Conservation (phyloP, 2,888 invertebrate species). For the Oeneis ivallda region DNA sequence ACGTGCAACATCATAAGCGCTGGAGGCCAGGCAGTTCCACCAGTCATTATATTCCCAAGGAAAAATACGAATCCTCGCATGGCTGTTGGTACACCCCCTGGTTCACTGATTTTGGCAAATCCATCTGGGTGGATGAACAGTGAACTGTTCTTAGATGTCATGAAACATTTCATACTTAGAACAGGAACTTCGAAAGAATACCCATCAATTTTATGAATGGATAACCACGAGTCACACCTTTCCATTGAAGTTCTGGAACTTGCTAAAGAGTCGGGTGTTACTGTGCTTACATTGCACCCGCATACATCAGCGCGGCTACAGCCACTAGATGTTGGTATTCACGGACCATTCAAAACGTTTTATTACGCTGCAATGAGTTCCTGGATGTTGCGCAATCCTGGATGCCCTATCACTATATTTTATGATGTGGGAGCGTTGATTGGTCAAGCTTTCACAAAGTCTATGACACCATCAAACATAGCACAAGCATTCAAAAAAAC, state of each 20-base stretch:
- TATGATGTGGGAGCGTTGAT: constrained; percentile 28
- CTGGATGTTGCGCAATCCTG: constrained; percentile 40
- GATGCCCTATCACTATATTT: constrained; percentile 37
- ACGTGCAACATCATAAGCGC: too few species aligned
- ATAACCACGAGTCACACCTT: constrained; percentile 52
- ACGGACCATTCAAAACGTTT: constrained; percentile 38
- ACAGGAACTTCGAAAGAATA: constrained; percentile 42
- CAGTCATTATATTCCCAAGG: not conserved
- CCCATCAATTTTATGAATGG: constrained; percentile 48
- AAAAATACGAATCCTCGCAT: not conserved
- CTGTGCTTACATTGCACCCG: too few species aligned
- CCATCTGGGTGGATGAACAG: constrained; percentile 55
- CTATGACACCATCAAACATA: constrained; percentile 37
- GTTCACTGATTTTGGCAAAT: constrained; percentile 50
- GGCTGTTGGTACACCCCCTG: constrained; percentile 45
- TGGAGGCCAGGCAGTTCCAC: constrained; percentile 1
- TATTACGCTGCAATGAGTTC: constrained; percentile 40
- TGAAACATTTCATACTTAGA: constrained; percentile 53
- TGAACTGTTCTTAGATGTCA: constrained; percentile 49
- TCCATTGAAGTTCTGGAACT: constrained; percentile 39
- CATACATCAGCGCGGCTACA: constrained; percentile 24
- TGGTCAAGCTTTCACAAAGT: constrained; percentile 37
- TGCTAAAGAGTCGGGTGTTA: too few species aligned
- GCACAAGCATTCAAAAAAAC: constrained; percentile 28
- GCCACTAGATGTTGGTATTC: constrained; percentile 41